Evolutionary conservation across 2,888 invertebrate genomes (phyloP), one percentile per base, ranked within the genome.

Genomic region (Buathra laborator): DNA sequence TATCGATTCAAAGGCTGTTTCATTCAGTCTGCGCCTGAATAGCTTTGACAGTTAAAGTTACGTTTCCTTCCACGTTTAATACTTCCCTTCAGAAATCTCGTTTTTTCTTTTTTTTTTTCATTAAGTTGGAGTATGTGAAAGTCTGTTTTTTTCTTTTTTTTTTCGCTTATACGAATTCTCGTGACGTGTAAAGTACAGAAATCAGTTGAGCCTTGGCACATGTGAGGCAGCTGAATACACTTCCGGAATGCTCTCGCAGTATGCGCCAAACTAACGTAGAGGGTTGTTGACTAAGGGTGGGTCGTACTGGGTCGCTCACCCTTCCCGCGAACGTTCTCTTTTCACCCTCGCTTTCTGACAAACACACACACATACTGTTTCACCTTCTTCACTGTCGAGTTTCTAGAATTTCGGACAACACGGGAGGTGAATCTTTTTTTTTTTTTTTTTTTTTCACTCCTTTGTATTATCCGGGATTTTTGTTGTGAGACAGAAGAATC

Each of bases 241-340:
- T 66, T 75, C 64, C 75, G 64, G 66, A n/a, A 76, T 66, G 19
- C 53, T 44, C 62, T 43, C 9, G 6, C 66, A n/a, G 64, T 76
- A 43, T 66, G 66, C 66, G 76, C 66, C 51, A 66, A 76, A 51
- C 66, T 66, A 32, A 76, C 53, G 66, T 66, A 9, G 66, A 66
- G 64, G 53, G 51, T 43, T 37, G 76, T 76, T 76, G 76, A 76
- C 76, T 66, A 66, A 76, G 66, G 76, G 76, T 51, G 75, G 66
- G 66, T 75, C 66, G 64, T 24, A 66, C 62, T 76, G 51, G 76
- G 66, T 66, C 76, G 53, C 76, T 76, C 66, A 76, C 66, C 66
- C 76, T 16, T 76, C 24, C 43, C 66, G 76, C 29, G 62, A 62
- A 66, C 76, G 66, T 53, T 76, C 76, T 76, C 76, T 66, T 76